These are phyloP conservation scores for Corythornis madagascariensis DNA, from an alignment of 2,113 vertebrate genomes.

Conservation along the genomic window DNA sequence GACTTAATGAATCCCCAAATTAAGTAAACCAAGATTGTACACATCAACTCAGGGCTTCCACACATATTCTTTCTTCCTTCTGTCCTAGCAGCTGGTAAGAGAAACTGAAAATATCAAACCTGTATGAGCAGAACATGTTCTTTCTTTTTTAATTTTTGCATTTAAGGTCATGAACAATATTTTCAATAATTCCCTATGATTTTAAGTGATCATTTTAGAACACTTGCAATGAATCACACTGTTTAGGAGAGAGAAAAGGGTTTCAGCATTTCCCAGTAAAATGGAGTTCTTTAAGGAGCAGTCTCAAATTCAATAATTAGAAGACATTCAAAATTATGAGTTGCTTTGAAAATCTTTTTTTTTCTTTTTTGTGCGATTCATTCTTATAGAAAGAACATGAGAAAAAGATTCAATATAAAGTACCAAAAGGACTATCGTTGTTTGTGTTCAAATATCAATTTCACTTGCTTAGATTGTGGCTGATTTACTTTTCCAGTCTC, in stretches of 20 bases:
- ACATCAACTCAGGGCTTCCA: rapidly evolving
- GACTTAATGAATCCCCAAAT: neutral
- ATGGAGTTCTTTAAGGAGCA: neutral
- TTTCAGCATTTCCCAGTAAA: neutral
- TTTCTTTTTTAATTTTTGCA: neutral
- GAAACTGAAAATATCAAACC: neutral
- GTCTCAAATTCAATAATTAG: neutral
- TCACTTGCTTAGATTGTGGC: neutral
- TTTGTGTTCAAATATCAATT: neutral
- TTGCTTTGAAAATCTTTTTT: neutral
- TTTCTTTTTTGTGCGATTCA: neutral
- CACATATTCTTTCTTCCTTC: neutral
- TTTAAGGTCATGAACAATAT: neutral
- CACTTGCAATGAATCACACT: neutral
- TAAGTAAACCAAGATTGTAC: neutral
- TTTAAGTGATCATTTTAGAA: neutral
- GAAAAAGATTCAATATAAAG: neutral
- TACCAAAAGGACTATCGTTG: neutral
- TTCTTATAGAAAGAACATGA: neutral
- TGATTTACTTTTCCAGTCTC: neutral
- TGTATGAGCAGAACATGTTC: neutral
- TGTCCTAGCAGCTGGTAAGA: neutral
- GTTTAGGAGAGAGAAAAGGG: neutral
- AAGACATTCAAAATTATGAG: neutral
- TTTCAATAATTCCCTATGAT: neutral